Base-by-base conservation (phyloP, 2,113 vertebrate species). In the Sphaerodactylus townsendi region DNA sequence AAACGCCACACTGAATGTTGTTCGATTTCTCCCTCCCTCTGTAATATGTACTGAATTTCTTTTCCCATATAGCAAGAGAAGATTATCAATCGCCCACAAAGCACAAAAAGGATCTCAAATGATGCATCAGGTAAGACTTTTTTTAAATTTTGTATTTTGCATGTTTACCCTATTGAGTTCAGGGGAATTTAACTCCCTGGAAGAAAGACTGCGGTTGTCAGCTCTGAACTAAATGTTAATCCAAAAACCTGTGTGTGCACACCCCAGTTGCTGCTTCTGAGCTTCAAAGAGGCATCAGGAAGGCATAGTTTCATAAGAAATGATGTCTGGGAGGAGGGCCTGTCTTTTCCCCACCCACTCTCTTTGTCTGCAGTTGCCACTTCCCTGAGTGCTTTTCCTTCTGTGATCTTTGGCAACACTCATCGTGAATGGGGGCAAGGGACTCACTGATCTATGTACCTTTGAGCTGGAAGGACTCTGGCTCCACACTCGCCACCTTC, bases 111-210 rank as follows among this genome's bases (percentile, higher is more conserved):
- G 88, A 79, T 89, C 84, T 87, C 92, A 37, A 92, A 93, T 56
- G 93, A 96, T 90, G 94, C 96, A 66, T 77, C 91, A 53, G 96
- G 97, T 98, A 93, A 92, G 95, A 87, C n/a, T 11, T 2, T 13
- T 44, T 70, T 83, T 37, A 1, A n/a, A n/a, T 17, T 11, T 23
- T 44, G 9, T 30, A 30, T 73, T 48, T 3, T 25, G 11, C 17
- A 28, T 78, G n/a, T 14, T n/a, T 39, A 59, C 21, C 33, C 74
- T 35, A 35, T 33, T 76, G 74, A 76, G 13, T 46, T 48, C 25
- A 33, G n/a, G 2, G 44, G 9, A 14, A 17, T 23, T 53, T 5
- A 14, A 59, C 3, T 2, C 28, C 30, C 56, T 30, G 35, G 35
- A 69, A 17, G 3, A 5, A 69, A 33, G n/a, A 35, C 15, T 69